These are phyloP conservation scores for Acanthosepion esculentum DNA, from an alignment of 2,888 invertebrate species.

Conservation along the genomic window DNA sequence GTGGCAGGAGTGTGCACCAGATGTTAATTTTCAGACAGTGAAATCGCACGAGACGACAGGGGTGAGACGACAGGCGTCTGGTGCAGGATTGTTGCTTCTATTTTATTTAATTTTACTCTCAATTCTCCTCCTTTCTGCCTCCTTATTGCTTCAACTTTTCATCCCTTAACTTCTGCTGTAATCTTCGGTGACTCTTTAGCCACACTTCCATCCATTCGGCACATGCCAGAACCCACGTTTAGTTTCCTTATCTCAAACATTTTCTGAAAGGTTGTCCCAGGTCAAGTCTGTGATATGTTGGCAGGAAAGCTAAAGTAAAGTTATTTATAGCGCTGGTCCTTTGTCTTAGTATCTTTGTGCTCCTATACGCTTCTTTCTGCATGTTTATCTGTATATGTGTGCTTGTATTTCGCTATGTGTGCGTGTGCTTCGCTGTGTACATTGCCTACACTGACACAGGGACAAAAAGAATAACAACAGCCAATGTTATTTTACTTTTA, in stretches of 20 bases:
- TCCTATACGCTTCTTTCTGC: background rate
- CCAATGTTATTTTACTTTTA: too few species aligned
- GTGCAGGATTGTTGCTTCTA: background rate
- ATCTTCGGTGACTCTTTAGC: background rate
- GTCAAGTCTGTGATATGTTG: slow-evolving; percentile 12
- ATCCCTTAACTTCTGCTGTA: background rate
- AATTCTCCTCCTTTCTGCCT: background rate
- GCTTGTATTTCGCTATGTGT: background rate
- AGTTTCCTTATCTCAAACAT: background rate
- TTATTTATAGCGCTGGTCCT: slow-evolving; percentile 13
- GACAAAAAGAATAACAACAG: too few species aligned
- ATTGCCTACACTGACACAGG: too few species aligned
- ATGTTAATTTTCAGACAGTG: background rate
- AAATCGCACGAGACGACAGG: background rate
- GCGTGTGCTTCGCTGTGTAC: too few species aligned
- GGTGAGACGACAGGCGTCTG: background rate
- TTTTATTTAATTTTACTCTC: background rate
- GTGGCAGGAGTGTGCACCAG: background rate
- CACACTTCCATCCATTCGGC: slow-evolving; percentile 21
- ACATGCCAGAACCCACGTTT: background rate
- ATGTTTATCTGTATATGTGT: background rate
- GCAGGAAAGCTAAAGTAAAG: background rate
- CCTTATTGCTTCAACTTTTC: background rate
- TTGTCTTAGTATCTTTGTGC: background rate
- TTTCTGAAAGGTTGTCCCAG: background rate